Conservation (phyloP, 2,888 invertebrate species). For the Brachypterus glaber region DNA sequence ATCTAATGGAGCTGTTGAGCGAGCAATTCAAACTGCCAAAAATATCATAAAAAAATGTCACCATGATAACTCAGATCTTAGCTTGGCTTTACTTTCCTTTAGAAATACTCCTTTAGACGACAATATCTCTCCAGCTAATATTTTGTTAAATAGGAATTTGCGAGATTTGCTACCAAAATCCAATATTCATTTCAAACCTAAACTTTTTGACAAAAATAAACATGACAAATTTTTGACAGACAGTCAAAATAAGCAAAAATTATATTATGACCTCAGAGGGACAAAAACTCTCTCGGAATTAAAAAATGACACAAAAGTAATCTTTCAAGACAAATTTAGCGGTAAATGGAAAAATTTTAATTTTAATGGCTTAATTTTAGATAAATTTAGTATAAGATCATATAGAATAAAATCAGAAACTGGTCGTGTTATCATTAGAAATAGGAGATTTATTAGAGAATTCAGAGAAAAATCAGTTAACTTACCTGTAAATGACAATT, state of each 20-base stretch:
- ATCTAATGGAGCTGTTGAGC: conserved; percentile 13
- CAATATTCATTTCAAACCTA: conserved; percentile 7
- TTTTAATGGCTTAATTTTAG: conserved; percentile 2
- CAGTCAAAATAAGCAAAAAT: conserved; percentile 4
- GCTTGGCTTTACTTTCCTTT: conserved; percentile 17
- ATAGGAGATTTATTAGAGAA: conserved; percentile 10
- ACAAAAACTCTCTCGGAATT: conserved; percentile 1
- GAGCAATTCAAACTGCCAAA: conserved; percentile 21
- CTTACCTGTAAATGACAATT: background rate
- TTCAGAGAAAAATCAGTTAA: background rate
- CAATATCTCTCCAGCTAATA: conserved; percentile 19
- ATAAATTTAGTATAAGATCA: conserved; percentile 7
- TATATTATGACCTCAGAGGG: conserved; percentile 5
- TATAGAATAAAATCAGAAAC: conserved; percentile 8
- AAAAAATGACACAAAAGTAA: conserved; percentile 3
- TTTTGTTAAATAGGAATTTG: conserved; percentile 21
- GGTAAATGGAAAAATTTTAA: conserved; percentile 7
- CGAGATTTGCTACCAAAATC: conserved; percentile 11
- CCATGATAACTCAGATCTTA: conserved; percentile 17
- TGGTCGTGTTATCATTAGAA: conserved; percentile 3
- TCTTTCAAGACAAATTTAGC: conserved; percentile 3
- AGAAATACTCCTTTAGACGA: conserved; percentile 19
- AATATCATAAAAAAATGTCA: conserved; percentile 16
- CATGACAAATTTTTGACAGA: conserved; percentile 3
- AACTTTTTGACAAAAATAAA: conserved; percentile 5